Percentiles rank a stretch among this genome's conserved stretches.
Conservation (phyloP, 2,797 vertebrate species). For the Nothura maculosa region DNA sequence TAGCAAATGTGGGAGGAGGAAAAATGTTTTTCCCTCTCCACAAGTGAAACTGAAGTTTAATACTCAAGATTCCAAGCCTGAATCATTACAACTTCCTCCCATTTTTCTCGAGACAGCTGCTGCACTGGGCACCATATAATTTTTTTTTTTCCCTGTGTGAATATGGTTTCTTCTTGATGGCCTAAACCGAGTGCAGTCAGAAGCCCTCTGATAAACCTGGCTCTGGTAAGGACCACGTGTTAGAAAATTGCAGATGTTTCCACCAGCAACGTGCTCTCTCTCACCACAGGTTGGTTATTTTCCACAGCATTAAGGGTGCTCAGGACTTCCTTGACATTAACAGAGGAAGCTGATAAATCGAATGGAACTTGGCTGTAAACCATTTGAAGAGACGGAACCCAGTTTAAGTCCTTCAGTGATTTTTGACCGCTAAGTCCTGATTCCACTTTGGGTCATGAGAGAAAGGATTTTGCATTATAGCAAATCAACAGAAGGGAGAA, state of each 20-base stretch:
- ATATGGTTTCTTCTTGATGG: slow-evolving; percentile 53
- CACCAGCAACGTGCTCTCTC: slow-evolving; percentile 57
- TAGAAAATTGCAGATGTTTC: slow-evolving; percentile 56
- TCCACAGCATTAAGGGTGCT: slow-evolving; percentile 56
- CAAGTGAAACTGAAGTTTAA: slow-evolving; percentile 41
- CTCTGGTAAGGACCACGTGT: slow-evolving; percentile 54
- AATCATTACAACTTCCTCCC: slow-evolving; percentile 62
- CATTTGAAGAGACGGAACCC: slow-evolving; percentile 27
- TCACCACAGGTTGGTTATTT: slow-evolving; percentile 50
- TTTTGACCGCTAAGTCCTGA: slow-evolving; percentile 2
- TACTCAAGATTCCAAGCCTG: slow-evolving; percentile 62
- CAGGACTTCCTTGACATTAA: slow-evolving; percentile 60
- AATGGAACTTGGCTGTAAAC: slow-evolving; percentile 36
- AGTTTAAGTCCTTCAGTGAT: slow-evolving; percentile 13
- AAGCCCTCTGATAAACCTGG: slow-evolving; percentile 16
- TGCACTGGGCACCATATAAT: slow-evolving; percentile 48
- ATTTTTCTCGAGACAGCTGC: slow-evolving; percentile 57
- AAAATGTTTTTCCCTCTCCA: slow-evolving; percentile 54
- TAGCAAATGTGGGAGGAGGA: slow-evolving; percentile 69
- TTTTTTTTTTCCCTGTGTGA: slow-evolving; percentile 39
- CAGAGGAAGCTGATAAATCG: slow-evolving; percentile 58
- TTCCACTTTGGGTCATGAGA: not conserved
- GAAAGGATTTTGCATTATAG: not conserved
- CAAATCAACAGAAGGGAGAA: slow-evolving; percentile 14
- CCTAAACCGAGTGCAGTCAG: slow-evolving; percentile 38